Conservation (phyloP, 2,888 invertebrate species). For the Notocelia uddmanniana region DNA sequence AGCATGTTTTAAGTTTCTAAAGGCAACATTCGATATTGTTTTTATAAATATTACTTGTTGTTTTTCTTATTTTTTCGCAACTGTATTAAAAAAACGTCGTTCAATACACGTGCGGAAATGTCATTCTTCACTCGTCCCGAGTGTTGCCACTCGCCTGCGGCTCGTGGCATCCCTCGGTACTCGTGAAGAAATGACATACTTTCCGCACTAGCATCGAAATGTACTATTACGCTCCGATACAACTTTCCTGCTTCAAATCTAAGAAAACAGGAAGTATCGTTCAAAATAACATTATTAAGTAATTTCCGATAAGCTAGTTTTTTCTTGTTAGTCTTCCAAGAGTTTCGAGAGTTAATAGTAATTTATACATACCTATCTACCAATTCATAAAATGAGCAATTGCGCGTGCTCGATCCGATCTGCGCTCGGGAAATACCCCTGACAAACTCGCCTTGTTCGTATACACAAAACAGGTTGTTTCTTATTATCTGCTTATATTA, state of each 20-base stretch:
- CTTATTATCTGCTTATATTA: background rate
- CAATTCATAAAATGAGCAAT: conserved; percentile 2
- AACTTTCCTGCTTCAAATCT: background rate
- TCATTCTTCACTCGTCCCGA: too few relatives aligned
- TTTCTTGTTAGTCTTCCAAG: background rate
- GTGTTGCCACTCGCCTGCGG: too few relatives aligned
- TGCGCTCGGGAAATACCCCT: conserved; percentile 24
- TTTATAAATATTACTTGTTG: too few relatives aligned
- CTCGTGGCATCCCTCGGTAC: too few relatives aligned
- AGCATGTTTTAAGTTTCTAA: too few relatives aligned
- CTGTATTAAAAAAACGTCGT: too few relatives aligned
- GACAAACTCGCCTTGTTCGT: background rate
- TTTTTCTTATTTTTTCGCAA: too few relatives aligned
- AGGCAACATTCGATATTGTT: too few relatives aligned
- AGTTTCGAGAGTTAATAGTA: background rate
- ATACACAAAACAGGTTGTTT: background rate
- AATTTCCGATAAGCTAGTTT: conserved; percentile 4
- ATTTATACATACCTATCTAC: background rate
- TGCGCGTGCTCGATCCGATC: background rate
- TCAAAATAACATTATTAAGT: conserved; percentile 9
- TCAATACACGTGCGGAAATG: too few relatives aligned
- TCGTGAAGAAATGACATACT: too few relatives aligned
- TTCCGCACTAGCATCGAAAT: too few relatives aligned
- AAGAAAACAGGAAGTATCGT: background rate
- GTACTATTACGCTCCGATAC: too few relatives aligned